Percentiles rank a stretch among this genome's conserved stretches.
Conservation (phyloP, 1,140 invertebrate genomes). For the Trissolcus basalis region DNA sequence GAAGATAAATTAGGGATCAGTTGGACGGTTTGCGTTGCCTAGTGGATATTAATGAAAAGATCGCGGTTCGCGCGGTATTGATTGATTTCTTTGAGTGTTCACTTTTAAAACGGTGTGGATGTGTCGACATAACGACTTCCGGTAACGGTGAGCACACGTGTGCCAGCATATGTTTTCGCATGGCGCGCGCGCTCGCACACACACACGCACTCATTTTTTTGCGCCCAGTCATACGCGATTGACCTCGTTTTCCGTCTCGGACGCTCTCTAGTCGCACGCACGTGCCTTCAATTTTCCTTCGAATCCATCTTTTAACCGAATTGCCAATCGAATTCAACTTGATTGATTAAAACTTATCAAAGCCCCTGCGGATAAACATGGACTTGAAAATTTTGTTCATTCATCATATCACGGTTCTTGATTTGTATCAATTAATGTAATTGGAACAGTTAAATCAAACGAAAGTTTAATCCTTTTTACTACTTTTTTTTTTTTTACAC, state of each 20-base stretch:
- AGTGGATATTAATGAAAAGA: not conserved
- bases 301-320: too few species aligned
- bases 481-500: too few species aligned
- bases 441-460: too few species aligned
- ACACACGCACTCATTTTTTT: constrained; percentile 7
- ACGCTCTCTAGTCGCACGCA: constrained; percentile 13
- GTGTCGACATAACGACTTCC: constrained; percentile 39
- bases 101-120: constrained; percentile 15
- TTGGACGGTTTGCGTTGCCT: too few species aligned
- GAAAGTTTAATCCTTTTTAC: too few species aligned
- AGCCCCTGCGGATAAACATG: too few species aligned
- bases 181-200: constrained; percentile 3
- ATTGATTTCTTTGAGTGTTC: constrained; percentile 32
- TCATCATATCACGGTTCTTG: too few species aligned
- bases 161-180: constrained; percentile 22
- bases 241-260: constrained; percentile 33
- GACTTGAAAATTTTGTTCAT: too few species aligned
- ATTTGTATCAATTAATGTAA: too few species aligned
- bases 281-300: constrained; percentile 8
- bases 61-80: constrained; percentile 17
- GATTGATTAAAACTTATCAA: too few species aligned
- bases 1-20: too few species aligned
- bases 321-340: too few species aligned
- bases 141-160: constrained; percentile 30
- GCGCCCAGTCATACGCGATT: constrained; percentile 24